Base-by-base conservation (phyloP, 2,797 vertebrate species). In the Myioborus melanocephalus region DNA sequence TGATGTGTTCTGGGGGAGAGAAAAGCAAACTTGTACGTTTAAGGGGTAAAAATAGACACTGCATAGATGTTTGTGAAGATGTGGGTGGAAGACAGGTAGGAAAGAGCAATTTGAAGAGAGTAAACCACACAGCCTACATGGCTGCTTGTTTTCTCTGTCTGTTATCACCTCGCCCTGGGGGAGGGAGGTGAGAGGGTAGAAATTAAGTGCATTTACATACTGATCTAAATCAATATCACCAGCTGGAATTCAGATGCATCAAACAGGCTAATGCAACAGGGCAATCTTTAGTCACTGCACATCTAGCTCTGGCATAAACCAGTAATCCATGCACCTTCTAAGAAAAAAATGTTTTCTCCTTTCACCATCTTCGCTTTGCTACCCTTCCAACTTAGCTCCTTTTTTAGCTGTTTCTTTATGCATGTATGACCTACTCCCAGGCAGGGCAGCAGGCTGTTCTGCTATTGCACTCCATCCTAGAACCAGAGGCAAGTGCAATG, bases 361-460 rank as follows among this genome's bases (percentile, higher is more conserved):
- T 73, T 77, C 4, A 5, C 76, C 14, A 8, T 47, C 17, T 79
- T 93, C 1, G 1, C 59, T 76, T 90, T 19, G 34, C 27, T 53
- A 3, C 0, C 0, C 23, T 70, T 63, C 37, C 52, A 22, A 19
- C 35, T 8, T 5, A 73, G 10, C 8, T 43, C 41, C n/a, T 16
- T 50, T 72, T 90, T 82, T 4, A 57, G 20, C 44, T 37, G 27
- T 57, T 75, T 47, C 35, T 87, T 60, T 10, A 3, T 52, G 26
- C 9, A 7, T 2, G 1, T 50, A 5, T 44, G 55, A 34, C 10
- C 76, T 46, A 22, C 53, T 72, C 22, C 30, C 30, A 34, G 50
- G 46, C 37, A 59, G 23, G 34, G 16, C 22, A 50, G 46, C 46
- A 64, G 64, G 23, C 37, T 71, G 22, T 49, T 65, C 6, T 2